Base-by-base conservation (phyloP, 2,113 vertebrate species). In the Clarias batrachus region DNA sequence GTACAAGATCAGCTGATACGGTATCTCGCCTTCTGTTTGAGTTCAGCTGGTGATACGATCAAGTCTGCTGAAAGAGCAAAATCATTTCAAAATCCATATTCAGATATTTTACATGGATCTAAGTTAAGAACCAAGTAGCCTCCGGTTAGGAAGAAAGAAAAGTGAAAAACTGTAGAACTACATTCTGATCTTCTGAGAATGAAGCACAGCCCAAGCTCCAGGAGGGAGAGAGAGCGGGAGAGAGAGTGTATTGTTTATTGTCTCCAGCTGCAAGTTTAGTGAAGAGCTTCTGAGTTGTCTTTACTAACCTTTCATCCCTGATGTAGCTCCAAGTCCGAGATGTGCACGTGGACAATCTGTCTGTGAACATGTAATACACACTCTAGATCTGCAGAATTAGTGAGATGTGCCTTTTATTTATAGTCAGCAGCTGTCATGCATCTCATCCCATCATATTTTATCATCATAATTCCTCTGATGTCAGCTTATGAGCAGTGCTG, bases 181-280 rank as follows among this genome's bases (percentile, higher is more conserved):
- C 60, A 23, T 66, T 62, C 54, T 30, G 54, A 62, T 13, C 17
- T 73, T 78, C 52, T 56, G 14, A 57, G 17, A 70, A 37, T 4
- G 37, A 71, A 66, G 54, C 82, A 84, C 4, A 81, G 25, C 21
- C 41, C 25, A 27, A 68, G 11, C 62, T 56, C 14, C 65, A 56
- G 54, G 30, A 84, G 21, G 13, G 65, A 71, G 52, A 3, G 63
- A 76, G 70, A 11, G 68, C 41, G 27, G n/a, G 66, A 71, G 27
- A 68, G 41, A 56, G 17, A 68, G n/a, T 33, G 59, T 78, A 71
- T 48, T 33, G 78, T 68, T 87, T 89, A 87, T 89, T 89, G 78
- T 82, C 70, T 89, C 88, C 88, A 89, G 85, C 88, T 89, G 88
- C 78, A 73, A 57, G 78, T 25, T 83, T 54, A 68, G 52, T 74